phyloP scores from a whole-genome alignment of 2,113 vertebrate genomes.

The Ibidorhyncha struthersii region DNA sequence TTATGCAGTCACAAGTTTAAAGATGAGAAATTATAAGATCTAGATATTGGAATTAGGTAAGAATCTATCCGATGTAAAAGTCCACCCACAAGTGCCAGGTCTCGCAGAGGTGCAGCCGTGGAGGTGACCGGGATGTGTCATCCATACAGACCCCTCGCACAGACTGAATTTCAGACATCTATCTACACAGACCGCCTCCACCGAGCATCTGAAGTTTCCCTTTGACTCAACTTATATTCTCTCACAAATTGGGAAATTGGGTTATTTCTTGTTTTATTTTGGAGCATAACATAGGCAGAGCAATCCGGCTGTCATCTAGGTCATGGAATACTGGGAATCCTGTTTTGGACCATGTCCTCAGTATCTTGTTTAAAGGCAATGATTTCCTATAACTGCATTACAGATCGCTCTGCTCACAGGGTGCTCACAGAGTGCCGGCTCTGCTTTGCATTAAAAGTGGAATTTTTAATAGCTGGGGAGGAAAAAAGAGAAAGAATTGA shows the following conservation, averaged over 20 bases:
- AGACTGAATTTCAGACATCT: background rate
- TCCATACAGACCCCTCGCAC: background rate
- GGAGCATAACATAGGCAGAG: background rate
- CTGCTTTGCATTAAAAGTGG: conserved; percentile 46
- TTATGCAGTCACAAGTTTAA: background rate
- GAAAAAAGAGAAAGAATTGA: background rate
- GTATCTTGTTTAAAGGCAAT: background rate
- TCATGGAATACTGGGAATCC: background rate
- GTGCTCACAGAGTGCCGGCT: background rate
- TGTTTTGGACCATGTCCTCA: background rate
- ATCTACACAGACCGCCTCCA: background rate
- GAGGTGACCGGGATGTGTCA: background rate
- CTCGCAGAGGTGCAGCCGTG: background rate
- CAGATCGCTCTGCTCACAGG: background rate
- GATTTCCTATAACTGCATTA: conserved; percentile 1
- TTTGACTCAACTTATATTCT: background rate
- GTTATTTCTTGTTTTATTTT: background rate
- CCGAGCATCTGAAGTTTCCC: background rate
- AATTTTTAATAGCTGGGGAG: conserved; percentile 32
- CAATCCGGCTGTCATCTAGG: background rate
- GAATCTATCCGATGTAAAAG: background rate
- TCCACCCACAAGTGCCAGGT: background rate
- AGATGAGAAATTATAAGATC: background rate
- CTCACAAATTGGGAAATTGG: background rate
- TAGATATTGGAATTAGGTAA: background rate